Percentiles rank a stretch among this genome's conserved stretches.
These are phyloP conservation scores for Charadrius vociferus DNA, from an alignment of 2,113 vertebrate genomes.

Conservation along the genomic window DNA sequence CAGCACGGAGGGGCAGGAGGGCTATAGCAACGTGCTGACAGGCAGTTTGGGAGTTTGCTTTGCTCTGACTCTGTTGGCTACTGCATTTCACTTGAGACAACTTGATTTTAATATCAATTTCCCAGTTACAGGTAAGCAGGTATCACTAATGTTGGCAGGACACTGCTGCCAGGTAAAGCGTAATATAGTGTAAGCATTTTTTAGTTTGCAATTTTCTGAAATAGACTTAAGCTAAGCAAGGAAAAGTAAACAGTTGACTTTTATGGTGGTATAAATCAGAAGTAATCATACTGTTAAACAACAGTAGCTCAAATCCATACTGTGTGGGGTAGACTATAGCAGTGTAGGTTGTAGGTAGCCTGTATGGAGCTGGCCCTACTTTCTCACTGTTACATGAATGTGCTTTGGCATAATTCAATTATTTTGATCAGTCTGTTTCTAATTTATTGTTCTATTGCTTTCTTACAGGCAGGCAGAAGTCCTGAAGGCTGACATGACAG, in stretches of 20 bases:
- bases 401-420: neutral
- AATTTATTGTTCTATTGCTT: slow-evolving; percentile 13
- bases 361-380: neutral
- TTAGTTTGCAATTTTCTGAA: neutral
- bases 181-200: neutral
- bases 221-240: neutral
- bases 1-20: neutral
- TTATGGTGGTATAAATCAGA: neutral
- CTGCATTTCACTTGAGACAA: rapidly evolving
- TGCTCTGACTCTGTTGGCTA: neutral
- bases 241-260: neutral
- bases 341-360: neutral
- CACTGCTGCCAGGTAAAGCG: neutral
- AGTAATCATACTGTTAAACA: neutral
- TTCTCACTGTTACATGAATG: neutral
- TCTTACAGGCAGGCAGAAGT: slow-evolving; percentile 97
- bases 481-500: slow-evolving; percentile 99
- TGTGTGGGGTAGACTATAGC: neutral
- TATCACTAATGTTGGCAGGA: neutral
- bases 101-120: neutral
- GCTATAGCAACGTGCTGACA: neutral
- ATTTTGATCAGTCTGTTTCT: slow-evolving; percentile 14
- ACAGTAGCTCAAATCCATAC: neutral
- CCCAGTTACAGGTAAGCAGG: neutral
- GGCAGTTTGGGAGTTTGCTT: neutral